Base-by-base conservation (phyloP, 2,888 invertebrate species). In the Acleris sparsana region DNA sequence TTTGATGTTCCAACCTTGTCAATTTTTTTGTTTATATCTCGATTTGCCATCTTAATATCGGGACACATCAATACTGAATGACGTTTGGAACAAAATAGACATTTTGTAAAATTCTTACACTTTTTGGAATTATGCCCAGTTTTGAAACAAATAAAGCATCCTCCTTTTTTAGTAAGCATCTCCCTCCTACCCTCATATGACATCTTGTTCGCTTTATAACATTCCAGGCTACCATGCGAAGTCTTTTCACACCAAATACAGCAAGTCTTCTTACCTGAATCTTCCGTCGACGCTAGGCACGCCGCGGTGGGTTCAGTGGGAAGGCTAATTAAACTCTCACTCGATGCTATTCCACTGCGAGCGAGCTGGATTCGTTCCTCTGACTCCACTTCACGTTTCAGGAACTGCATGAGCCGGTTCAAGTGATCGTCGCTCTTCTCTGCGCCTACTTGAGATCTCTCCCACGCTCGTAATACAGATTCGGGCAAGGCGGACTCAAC, bases 301-400 rank as follows among this genome's bases (percentile, higher is more conserved):
- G 33, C 39, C 5, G 53, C 53, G 17, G 53, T 53, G 17, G 33
- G 53, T 18, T 22, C n/a, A 1, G 52, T 5, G 7, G 39, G 16
- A 18, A 17, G 5, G 17, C 7, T 49, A 20, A 49, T 49, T 1
- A 7, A 17, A 53, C 22, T 43, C 6, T 55, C 20, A 55, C 55
- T n/a, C 43, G 55, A 13, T 16, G 55, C 13, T 3, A 43, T 0
- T 44, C 43, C 43, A 11, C 43, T 55, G 11, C 53, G 53, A 16
- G 55, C 43, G 20, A 18, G 39, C 22, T 22, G 39, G 22, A 55
- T 44, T 6, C 55, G 55, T 22, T 55, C 43, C n/a, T 55, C 55
- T 2, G 18, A 17, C 43, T 58, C 58, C 2, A 58, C 58, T 57
- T 57, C 46, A 3, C 11, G 39, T n/a, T 56, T 56, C 44, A 56